These are phyloP conservation scores for Mesoligia furuncula DNA, from an alignment of 2,888 invertebrate genomes.

Conservation along the genomic window DNA sequence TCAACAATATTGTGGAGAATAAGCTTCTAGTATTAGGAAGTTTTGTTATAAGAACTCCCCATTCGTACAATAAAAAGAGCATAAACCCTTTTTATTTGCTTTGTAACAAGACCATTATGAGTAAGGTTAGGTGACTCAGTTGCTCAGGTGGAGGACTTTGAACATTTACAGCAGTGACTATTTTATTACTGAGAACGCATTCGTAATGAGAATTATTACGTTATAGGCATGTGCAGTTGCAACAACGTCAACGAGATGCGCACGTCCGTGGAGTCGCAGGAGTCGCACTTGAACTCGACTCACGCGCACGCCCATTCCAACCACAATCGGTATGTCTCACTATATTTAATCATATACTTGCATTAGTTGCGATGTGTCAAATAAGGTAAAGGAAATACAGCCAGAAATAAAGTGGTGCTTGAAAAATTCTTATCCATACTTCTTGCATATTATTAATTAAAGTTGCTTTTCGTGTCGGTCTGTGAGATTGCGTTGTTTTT, in stretches of 20 bases:
- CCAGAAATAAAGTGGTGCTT: background rate
- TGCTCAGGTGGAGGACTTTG: constrained; percentile 3
- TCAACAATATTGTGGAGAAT: background rate
- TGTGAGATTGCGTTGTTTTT: too few species aligned
- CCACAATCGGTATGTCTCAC: constrained; percentile 83
- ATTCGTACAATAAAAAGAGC: background rate
- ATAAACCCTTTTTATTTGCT: background rate
- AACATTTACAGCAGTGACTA: background rate
- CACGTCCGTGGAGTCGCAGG: constrained; percentile 85
- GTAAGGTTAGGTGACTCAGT: constrained; percentile 29
- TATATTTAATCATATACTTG: background rate
- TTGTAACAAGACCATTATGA: constrained; percentile 15
- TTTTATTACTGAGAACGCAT: constrained; percentile 19
- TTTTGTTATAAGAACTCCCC: background rate
- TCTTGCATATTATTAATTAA: too few species aligned
- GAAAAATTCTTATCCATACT: background rate
- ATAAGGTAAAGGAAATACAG: constrained; percentile 2
- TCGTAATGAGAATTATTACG: constrained; percentile 26
- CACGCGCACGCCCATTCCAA: constrained; percentile 81
- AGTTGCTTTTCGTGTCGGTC: too few species aligned
- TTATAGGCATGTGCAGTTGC: constrained; percentile 87
- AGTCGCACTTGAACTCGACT: constrained; percentile 81
- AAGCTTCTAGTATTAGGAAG: too few species aligned
- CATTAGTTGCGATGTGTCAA: background rate
- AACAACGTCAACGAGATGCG: constrained; percentile 81